A percentile compares a stretch with the other conserved stretches of the same genome.
phyloP scores from a whole-genome alignment of 2,888 invertebrate species.

The Dynastes maya region DNA sequence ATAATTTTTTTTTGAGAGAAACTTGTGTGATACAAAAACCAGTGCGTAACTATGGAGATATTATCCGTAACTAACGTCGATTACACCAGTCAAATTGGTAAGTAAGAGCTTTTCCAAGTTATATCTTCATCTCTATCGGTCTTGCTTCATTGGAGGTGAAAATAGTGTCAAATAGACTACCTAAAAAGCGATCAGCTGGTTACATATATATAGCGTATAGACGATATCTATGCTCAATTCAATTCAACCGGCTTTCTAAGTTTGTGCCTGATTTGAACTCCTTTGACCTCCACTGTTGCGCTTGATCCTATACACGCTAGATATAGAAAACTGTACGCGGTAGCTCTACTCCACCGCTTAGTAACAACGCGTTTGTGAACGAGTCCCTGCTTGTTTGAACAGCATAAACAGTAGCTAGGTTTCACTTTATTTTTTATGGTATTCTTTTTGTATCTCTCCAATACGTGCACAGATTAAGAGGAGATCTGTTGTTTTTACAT shows the following conservation, averaged over 20 bases:
- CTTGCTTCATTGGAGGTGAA: constrained; percentile 2
- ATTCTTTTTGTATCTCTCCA: constrained; percentile 5
- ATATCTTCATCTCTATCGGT: not conserved
- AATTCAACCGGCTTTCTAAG: constrained; percentile 23
- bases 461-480: not conserved
- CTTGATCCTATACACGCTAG: not conserved
- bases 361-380: constrained; percentile 19
- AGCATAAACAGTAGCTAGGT: not conserved
- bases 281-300: constrained; percentile 13
- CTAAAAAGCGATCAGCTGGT: constrained; percentile 1
- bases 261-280: constrained; percentile 38
- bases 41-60: constrained; percentile 39
- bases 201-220: no score
- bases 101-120: constrained; percentile 5
- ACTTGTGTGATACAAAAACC: not conserved
- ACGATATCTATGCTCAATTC: no score
- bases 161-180: constrained; percentile 14
- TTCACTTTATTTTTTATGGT: constrained; percentile 27
- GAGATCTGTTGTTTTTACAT: not conserved
- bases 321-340: constrained; percentile 1
- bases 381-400: no score
- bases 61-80: constrained; percentile 44
- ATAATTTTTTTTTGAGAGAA: constrained; percentile 5
- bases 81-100: constrained; percentile 43
- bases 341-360: constrained; percentile 10